Evolutionary conservation across 2,888 invertebrate genomes (phyloP).

Genomic region (Phlogophora meticulosa): DNA sequence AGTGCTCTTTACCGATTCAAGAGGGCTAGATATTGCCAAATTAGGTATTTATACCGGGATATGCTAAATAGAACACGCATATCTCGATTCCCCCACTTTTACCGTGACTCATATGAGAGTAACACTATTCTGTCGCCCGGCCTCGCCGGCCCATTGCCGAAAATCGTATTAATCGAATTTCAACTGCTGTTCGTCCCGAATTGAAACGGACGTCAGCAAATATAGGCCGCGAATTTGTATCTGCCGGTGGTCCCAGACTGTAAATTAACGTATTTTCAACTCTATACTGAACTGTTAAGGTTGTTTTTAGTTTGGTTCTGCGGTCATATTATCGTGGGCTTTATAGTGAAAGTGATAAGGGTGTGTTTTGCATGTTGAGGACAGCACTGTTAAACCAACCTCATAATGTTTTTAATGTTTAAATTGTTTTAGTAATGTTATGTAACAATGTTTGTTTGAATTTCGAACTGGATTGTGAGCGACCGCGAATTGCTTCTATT

Average conservation of each 20-base stretch:
- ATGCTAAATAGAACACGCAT: constrained; percentile 32
- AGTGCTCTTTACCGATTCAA: too few relatives aligned
- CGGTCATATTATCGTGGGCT: not conserved
- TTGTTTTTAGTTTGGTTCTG: not conserved
- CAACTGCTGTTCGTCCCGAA: constrained; percentile 76
- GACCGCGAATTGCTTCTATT: constrained; percentile 18
- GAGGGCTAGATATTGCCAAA: too few relatives aligned
- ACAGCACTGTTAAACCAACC: constrained; percentile 28
- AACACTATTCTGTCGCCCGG: constrained; percentile 27
- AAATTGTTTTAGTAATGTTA: constrained; percentile 57
- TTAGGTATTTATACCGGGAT: constrained; percentile 28
- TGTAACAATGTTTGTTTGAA: constrained; percentile 46
- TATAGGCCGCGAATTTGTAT: constrained; percentile 73
- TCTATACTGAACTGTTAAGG: not conserved
- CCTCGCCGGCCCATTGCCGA: constrained; percentile 67
- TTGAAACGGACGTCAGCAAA: constrained; percentile 77
- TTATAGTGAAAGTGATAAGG: constrained; percentile 9
- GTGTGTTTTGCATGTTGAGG: constrained; percentile 15
- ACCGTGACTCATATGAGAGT: constrained; percentile 43
- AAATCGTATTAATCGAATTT: constrained; percentile 78
- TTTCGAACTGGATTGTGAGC: constrained; percentile 37
- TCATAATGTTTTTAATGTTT: constrained; percentile 39
- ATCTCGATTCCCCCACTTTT: constrained; percentile 43
- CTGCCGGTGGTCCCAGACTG: constrained; percentile 50
- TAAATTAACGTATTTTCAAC: constrained; percentile 18